Percentiles rank a stretch among this genome's conserved stretches.
Evolutionary conservation across 2,888 invertebrate species (phyloP).

Genomic region (Callinectes sapidus): DNA sequence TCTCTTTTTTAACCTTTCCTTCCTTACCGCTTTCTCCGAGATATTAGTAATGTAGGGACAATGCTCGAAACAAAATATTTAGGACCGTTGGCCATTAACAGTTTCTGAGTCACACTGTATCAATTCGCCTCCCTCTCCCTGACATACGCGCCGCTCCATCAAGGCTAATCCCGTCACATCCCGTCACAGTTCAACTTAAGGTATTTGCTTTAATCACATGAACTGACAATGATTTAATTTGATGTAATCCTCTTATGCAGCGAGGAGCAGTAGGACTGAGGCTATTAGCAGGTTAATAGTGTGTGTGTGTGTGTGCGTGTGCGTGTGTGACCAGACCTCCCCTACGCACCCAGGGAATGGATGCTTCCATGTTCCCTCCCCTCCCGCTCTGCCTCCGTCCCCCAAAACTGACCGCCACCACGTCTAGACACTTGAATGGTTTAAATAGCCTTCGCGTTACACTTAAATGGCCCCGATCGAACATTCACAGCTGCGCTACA

Average conservation of each 20-base stretch:
- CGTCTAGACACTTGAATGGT: neutral
- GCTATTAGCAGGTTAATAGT: no score
- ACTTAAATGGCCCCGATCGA: neutral
- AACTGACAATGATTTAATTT: constrained; percentile 18
- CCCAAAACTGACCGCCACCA: neutral
- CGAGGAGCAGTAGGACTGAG: neutral
- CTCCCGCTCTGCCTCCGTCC: no score
- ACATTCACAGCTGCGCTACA: neutral
- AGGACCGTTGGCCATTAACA: no score
- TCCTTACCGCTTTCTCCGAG: no score
- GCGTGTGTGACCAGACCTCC: neutral
- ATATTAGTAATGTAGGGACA: no score
- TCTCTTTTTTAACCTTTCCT: no score
- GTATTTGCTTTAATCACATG: neutral
- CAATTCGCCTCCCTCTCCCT: no score
- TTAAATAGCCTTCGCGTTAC: neutral
- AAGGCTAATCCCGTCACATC: neutral
- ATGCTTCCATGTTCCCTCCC: neutral
- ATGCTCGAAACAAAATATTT: no score
- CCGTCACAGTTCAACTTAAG: neutral
- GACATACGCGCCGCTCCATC: neutral
- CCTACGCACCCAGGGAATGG: neutral
- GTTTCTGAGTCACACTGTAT: no score
- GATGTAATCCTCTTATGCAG: neutral
- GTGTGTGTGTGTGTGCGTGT: no score